Evolutionary conservation across 2,888 invertebrate species (phyloP).

Genomic region (Lydus trimaculatus): DNA sequence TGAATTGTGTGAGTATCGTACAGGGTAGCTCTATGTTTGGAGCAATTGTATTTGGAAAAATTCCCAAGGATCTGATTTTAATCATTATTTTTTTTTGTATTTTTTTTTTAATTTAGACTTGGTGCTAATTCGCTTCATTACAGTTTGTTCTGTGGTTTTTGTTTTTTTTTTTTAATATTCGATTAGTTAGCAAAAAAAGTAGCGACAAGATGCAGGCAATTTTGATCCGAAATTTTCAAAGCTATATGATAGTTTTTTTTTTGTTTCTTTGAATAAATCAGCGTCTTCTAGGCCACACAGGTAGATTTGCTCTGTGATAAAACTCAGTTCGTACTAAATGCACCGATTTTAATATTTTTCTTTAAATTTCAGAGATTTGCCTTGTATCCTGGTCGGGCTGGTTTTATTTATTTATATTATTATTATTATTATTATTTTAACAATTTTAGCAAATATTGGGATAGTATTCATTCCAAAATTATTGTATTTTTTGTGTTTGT

Average conservation of each 20-base stretch:
- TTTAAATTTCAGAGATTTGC: slow-evolving; percentile 4
- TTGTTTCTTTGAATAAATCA: background rate
- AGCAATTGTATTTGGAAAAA: slow-evolving; percentile 31
- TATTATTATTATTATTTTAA: slow-evolving; percentile 12
- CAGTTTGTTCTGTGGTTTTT: slow-evolving; percentile 8
- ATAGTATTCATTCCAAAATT: slow-evolving; percentile 22
- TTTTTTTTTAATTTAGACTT: slow-evolving; percentile 26
- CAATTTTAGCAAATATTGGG: slow-evolving; percentile 9
- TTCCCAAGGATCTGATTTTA: slow-evolving; percentile 27
- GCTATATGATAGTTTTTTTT: background rate
- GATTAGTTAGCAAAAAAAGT: background rate
- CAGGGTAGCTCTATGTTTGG: slow-evolving; percentile 49
- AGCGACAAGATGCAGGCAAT: background rate
- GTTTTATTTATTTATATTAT: too few species aligned
- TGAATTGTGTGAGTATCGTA: slow-evolving; percentile 33
- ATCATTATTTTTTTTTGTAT: slow-evolving; percentile 23
- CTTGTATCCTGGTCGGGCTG: slow-evolving; percentile 11
- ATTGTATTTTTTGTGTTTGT: background rate
- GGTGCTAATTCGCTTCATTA: slow-evolving; percentile 26
- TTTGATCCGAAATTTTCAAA: background rate
- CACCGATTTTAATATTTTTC: slow-evolving; percentile 1
- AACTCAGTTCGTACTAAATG: slow-evolving; percentile 20
- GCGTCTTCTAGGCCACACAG: slow-evolving; percentile 5
- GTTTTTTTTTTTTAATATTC: slow-evolving; percentile 15
- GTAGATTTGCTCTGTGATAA: slow-evolving; percentile 18